A percentile compares a stretch with the other conserved stretches of the same genome.
Conservation (phyloP, 1,140 invertebrate species). For the Tetramorium simillimum region DNA sequence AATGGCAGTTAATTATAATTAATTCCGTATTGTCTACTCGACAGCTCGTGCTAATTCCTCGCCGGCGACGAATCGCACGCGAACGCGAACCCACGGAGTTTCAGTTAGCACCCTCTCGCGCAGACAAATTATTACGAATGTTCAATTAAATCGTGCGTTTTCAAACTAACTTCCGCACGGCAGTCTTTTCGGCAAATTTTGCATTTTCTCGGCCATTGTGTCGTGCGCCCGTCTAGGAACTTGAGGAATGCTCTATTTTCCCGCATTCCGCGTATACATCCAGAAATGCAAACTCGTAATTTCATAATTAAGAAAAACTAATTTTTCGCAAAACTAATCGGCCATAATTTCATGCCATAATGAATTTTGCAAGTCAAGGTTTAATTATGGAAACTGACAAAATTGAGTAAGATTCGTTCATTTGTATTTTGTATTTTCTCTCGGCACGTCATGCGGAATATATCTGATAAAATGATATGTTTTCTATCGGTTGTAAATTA, state of each 20-base stretch:
- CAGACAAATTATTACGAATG: constrained; percentile 59
- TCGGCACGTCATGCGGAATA: background rate
- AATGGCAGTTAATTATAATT: constrained; percentile 80
- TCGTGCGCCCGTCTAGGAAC: background rate
- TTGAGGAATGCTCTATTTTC: constrained; percentile 22
- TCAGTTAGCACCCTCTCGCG: constrained; percentile 50
- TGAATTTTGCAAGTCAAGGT: background rate
- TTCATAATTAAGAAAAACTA: background rate
- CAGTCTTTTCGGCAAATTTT: constrained; percentile 32
- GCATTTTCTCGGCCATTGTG: background rate
- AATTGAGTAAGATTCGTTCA: background rate
- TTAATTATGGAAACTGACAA: background rate
- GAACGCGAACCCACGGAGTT: constrained; percentile 50
- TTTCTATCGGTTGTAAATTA: constrained; percentile 3
- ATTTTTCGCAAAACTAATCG: background rate
- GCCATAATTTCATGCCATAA: background rate
- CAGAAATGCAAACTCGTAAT: background rate
- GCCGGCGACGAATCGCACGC: constrained; percentile 51
- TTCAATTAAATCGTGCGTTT: constrained; percentile 54
- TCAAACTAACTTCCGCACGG: constrained; percentile 18
- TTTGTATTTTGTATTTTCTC: background rate
- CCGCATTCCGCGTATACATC: background rate
- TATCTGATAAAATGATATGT: background rate
- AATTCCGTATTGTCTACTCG: constrained; percentile 78
- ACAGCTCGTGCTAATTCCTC: constrained; percentile 65